Percentiles rank a stretch among this genome's conserved stretches.
Conservation (phyloP, 2,888 invertebrate genomes). For the Oxycera nigricornis region DNA sequence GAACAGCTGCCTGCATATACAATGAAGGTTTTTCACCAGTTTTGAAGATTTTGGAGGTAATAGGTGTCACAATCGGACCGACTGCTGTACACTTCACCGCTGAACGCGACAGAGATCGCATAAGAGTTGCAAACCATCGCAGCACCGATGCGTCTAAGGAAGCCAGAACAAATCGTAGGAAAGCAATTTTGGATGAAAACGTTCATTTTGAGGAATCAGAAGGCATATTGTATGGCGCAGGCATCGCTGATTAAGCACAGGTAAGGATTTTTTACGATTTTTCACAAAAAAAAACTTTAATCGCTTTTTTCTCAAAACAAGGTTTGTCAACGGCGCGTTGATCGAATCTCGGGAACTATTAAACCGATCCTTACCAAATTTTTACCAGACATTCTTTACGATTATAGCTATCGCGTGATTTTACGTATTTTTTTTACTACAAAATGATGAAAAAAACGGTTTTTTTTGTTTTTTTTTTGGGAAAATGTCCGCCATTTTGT, state of each 20-base stretch:
- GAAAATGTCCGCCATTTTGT: no score
- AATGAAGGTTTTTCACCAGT: slow-evolving; percentile 48
- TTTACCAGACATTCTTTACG: slow-evolving; percentile 5
- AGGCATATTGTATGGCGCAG: slow-evolving; percentile 22
- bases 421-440: no score
- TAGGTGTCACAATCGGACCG: slow-evolving; percentile 38
- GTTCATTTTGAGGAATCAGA: not conserved
- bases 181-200: slow-evolving; percentile 31
- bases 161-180: slow-evolving; percentile 44
- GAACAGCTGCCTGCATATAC: slow-evolving; percentile 47
- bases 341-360: slow-evolving; percentile 2
- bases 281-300: slow-evolving; percentile 8
- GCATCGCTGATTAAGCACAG: slow-evolving; percentile 5
- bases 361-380: not conserved
- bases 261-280: slow-evolving; percentile 1
- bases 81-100: slow-evolving; percentile 41
- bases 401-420: not conserved
- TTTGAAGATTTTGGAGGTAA: slow-evolving; percentile 47
- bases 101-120: slow-evolving; percentile 42
- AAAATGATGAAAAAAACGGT: no score
- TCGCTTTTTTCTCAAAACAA: not conserved
- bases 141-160: slow-evolving; percentile 46
- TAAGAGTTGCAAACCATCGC: slow-evolving; percentile 43
- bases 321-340: not conserved
- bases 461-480: no score